These are phyloP conservation scores for Nomada fabriciana DNA, from an alignment of 2,888 invertebrate species.

Conservation along the genomic window DNA sequence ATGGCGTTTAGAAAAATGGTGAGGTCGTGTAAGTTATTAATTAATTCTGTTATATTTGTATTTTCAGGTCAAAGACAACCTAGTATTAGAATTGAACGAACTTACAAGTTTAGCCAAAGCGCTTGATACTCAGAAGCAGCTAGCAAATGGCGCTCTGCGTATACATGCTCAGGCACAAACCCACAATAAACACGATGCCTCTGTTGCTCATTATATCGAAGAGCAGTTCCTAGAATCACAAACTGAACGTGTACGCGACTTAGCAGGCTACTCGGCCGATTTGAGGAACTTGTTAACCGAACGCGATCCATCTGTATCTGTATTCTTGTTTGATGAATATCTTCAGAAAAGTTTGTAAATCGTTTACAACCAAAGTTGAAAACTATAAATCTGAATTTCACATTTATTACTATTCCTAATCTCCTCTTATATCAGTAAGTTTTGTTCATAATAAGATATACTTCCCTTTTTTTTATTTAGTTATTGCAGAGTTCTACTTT, in stretches of 20 bases:
- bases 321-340: constrained; percentile 91
- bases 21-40: background rate
- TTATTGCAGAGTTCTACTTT: constrained; percentile 19
- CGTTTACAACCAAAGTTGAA: constrained; percentile 23
- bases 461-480: background rate
- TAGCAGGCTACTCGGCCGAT: constrained; percentile 91
- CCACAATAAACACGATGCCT: constrained; percentile 85
- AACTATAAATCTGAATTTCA: constrained; percentile 34
- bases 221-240: constrained; percentile 91
- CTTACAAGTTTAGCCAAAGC: constrained; percentile 90
- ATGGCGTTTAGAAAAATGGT: background rate
- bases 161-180: constrained; percentile 90
- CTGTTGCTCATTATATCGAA: constrained; percentile 90
- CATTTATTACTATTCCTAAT: constrained; percentile 21
- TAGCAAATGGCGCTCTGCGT: constrained; percentile 88
- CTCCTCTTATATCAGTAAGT: constrained; percentile 14
- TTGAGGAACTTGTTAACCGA: constrained; percentile 87
- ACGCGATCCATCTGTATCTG: constrained; percentile 87
- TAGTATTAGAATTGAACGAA: constrained; percentile 87
- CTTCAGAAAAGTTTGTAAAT: constrained; percentile 75
- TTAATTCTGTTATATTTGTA: background rate
- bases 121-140: constrained; percentile 90
- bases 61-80: constrained; percentile 73
- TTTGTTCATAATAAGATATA: constrained; percentile 23
- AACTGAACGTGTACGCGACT: constrained; percentile 88